Percentiles rank a stretch among this genome's conserved stretches.
These are phyloP conservation scores for Caradrina clavipalpis DNA, from an alignment of 2,888 invertebrate genomes.

Conservation along the genomic window DNA sequence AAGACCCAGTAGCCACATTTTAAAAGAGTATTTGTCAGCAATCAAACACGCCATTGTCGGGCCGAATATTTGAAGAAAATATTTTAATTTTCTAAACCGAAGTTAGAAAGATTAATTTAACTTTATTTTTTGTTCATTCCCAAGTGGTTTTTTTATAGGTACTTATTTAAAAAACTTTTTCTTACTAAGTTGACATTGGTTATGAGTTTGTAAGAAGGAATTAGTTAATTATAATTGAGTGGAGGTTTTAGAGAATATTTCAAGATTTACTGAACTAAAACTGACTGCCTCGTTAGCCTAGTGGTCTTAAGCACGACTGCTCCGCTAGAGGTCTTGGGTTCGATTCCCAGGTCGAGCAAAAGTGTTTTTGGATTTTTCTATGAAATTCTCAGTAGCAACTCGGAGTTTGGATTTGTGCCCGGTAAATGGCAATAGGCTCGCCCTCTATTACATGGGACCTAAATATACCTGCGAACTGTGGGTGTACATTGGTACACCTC, in stretches of 20 bases:
- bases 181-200: conserved; percentile 15
- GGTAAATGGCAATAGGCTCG: too few species aligned
- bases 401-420: too few species aligned
- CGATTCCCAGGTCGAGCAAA: too few species aligned
- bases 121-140: conserved; percentile 9
- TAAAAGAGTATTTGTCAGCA: conserved; percentile 82
- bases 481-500: too few species aligned
- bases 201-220: conserved; percentile 34
- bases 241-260: conserved; percentile 20
- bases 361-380: too few species aligned
- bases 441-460: too few species aligned
- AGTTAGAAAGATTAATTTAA: conserved; percentile 49
- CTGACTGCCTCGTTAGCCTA: too few species aligned
- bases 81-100: conserved; percentile 67
- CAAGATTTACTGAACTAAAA: conserved; percentile 15
- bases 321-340: too few species aligned
- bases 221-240: conserved; percentile 40
- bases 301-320: too few species aligned
- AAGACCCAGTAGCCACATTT: conserved; percentile 76
- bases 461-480: too few species aligned
- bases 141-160: conserved; percentile 6
- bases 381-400: too few species aligned
- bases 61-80: conserved; percentile 58
- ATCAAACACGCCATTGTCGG: conserved; percentile 50
- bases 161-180: conserved; percentile 17